phyloP scores from a whole-genome alignment of 2,113 vertebrate genomes.

The Neomonachus schauinslandi region DNA sequence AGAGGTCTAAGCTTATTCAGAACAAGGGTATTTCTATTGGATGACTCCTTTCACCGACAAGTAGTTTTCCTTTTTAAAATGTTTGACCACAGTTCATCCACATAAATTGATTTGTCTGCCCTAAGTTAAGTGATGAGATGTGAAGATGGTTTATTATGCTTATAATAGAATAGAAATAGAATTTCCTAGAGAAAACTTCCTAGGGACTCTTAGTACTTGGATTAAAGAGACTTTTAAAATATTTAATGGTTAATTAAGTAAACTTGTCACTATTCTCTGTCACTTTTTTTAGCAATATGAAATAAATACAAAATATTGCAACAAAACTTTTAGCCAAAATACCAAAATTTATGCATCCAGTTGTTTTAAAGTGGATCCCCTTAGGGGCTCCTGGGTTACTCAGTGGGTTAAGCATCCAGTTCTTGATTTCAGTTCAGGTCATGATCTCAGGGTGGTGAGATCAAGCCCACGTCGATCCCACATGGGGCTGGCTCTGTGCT shows the following conservation, averaged over 20 bases:
- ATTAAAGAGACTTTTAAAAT: slow-evolving; percentile 32
- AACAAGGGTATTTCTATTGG: not conserved
- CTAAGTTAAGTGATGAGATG: not conserved
- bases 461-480: not conserved
- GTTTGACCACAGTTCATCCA: not conserved
- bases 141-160: slow-evolving; percentile 2
- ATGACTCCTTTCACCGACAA: not conserved
- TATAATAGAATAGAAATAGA: not conserved
- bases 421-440: not conserved
- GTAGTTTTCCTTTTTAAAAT: slow-evolving; percentile 9
- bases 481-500: not conserved
- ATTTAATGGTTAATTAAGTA: not conserved
- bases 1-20: not conserved
- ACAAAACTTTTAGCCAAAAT: not conserved
- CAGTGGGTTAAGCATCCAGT: not conserved
- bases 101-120: not conserved
- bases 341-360: not conserved
- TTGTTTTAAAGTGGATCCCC: not conserved
- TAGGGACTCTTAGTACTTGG: not conserved
- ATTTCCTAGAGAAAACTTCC: not conserved
- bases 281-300: not conserved
- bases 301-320: slow-evolving; percentile 19
- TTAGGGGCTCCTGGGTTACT: not conserved
- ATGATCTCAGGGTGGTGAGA: not conserved
- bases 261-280: not conserved